Percentiles rank a stretch among this genome's conserved stretches.
These are phyloP conservation scores for Ceyx cyanopectus DNA, from an alignment of 2,113 vertebrate species.

Conservation along the genomic window DNA sequence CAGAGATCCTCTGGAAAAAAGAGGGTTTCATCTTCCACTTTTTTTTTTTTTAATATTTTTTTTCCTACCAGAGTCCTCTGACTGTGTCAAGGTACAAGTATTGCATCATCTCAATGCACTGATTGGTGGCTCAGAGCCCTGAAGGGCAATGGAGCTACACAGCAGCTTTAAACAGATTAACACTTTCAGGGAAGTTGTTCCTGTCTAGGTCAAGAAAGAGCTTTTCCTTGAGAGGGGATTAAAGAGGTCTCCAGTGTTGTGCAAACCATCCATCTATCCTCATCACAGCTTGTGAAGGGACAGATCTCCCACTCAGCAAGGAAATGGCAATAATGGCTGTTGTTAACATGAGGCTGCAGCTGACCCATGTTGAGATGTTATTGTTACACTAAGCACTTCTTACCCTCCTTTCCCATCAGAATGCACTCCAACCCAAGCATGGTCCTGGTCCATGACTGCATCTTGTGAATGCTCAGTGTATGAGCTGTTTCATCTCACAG, in stretches of 20 bases:
- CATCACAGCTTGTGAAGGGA: background rate
- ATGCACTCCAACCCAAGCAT: background rate
- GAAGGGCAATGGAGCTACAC: background rate
- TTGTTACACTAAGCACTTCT: background rate
- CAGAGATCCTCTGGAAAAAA: background rate
- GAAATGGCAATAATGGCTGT: background rate
- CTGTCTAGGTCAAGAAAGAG: background rate
- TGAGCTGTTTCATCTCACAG: background rate
- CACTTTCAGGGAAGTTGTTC: background rate
- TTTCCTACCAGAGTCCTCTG: background rate
- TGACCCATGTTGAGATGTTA: background rate
- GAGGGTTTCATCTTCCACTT: background rate
- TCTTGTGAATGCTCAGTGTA: background rate
- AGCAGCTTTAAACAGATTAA: constrained; percentile 7
- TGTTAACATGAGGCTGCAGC: background rate
- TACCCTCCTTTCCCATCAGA: background rate
- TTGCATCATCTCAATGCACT: background rate
- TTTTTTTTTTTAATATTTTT: background rate
- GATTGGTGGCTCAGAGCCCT: background rate
- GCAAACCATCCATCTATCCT: background rate
- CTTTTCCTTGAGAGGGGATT: background rate
- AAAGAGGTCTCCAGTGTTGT: background rate
- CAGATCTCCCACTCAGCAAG: background rate
- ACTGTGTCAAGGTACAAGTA: background rate
- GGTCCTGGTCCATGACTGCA: background rate